A percentile compares a stretch with the other conserved stretches of the same genome.
These are phyloP conservation scores for Abscondita cerata DNA, from an alignment of 2,888 invertebrate genomes.

Conservation along the genomic window DNA sequence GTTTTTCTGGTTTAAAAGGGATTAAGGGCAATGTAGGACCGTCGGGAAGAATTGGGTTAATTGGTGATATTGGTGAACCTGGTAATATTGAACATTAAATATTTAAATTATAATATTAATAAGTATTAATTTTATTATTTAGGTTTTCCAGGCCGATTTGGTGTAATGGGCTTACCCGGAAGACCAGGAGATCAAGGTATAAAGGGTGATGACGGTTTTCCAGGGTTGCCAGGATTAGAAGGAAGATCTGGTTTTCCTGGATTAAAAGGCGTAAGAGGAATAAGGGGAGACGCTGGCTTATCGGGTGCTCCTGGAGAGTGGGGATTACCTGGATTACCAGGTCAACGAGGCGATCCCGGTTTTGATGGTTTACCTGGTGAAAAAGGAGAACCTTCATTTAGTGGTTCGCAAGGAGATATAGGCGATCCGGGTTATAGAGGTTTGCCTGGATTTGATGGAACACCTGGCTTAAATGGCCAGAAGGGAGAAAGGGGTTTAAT, in stretches of 20 bases:
- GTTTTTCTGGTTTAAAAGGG: slow-evolving; percentile 49
- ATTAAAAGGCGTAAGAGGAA: slow-evolving; percentile 62
- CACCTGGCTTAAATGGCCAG: slow-evolving; percentile 59
- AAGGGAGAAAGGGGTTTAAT: slow-evolving; percentile 49
- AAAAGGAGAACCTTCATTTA: slow-evolving; percentile 67
- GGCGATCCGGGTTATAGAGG: slow-evolving; percentile 63
- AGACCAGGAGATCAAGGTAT: slow-evolving; percentile 35
- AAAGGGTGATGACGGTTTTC: slow-evolving; percentile 29
- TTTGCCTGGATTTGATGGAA: slow-evolving; percentile 60
- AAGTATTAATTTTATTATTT: slow-evolving; percentile 23
- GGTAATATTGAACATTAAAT: too few relatives aligned
- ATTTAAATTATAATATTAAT: too few relatives aligned
- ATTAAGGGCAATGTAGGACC: slow-evolving; percentile 51
- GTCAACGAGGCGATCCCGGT: slow-evolving; percentile 59
- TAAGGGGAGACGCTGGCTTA: slow-evolving; percentile 55
- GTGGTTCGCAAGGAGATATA: slow-evolving; percentile 68
- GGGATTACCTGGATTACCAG: slow-evolving; percentile 58
- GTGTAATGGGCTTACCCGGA: slow-evolving; percentile 47
- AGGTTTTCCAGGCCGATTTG: slow-evolving; percentile 52
- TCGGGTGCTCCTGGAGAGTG: slow-evolving; percentile 49
- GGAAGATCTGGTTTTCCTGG: slow-evolving; percentile 58
- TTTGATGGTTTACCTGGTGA: slow-evolving; percentile 52
- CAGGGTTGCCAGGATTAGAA: slow-evolving; percentile 55
- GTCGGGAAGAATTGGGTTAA: slow-evolving; percentile 36
- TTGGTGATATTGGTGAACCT: slow-evolving; percentile 41